Evolutionary conservation across 2,888 invertebrate genomes (phyloP).

Genomic region (Brachylomia viminalis): DNA sequence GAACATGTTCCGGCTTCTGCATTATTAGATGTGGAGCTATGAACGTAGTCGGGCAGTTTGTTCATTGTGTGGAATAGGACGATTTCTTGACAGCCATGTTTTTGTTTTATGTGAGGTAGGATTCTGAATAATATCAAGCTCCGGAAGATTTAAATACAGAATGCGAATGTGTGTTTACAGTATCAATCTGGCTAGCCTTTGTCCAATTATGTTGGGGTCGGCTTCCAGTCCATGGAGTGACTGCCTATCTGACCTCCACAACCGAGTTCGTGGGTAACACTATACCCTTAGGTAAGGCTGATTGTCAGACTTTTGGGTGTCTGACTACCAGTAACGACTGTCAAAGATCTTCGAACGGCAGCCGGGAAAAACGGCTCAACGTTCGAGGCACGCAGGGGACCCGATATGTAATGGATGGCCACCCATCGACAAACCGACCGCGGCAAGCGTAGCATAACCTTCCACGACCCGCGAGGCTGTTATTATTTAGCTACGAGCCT

Average conservation of each 20-base stretch:
- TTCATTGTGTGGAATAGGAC: background rate
- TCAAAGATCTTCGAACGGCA: too few species aligned
- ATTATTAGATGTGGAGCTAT: constrained; percentile 11
- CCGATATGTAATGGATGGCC: background rate
- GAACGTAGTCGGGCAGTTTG: background rate
- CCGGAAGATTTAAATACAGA: background rate
- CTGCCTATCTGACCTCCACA: too few species aligned
- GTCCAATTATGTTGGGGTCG: too few species aligned
- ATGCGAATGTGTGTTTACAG: background rate
- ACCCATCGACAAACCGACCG: background rate
- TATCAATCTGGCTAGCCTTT: too few species aligned
- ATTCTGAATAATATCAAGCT: background rate
- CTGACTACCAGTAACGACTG: too few species aligned
- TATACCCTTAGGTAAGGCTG: too few species aligned
- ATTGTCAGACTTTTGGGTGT: too few species aligned
- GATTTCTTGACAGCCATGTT: too few species aligned
- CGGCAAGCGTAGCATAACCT: background rate
- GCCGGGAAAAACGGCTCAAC: background rate
- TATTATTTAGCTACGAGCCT: background rate
- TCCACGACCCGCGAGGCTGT: background rate
- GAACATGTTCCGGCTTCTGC: constrained; percentile 14
- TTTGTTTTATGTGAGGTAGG: background rate
- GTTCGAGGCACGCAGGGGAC: background rate
- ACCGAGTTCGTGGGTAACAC: too few species aligned
- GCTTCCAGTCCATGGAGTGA: too few species aligned